A percentile compares a stretch with the other conserved stretches of the same genome.
These are phyloP conservation scores for Catharus ustulatus DNA, from an alignment of 2,797 vertebrate species.

Conservation along the genomic window DNA sequence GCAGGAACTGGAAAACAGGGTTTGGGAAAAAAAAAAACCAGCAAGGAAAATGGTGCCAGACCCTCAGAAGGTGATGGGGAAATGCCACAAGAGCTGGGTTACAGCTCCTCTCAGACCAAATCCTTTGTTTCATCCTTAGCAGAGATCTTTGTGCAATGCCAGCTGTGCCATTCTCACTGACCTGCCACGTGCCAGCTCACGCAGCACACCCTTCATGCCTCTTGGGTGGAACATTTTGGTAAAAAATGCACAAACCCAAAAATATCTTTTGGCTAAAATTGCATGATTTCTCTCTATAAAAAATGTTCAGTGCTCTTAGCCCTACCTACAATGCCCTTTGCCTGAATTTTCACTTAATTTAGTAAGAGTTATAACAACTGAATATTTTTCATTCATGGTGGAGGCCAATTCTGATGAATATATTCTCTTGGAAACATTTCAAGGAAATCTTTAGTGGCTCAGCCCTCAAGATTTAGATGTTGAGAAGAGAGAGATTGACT, in stretches of 20 bases:
- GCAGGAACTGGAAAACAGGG: neutral
- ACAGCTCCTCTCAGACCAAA: neutral
- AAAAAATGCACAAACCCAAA: neutral
- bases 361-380: neutral
- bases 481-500: neutral
- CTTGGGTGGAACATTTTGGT: neutral
- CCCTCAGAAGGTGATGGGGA: neutral
- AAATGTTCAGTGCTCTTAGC: rapidly evolving
- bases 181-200: rapidly evolving
- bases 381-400: too few relatives aligned
- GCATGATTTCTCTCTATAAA: neutral
- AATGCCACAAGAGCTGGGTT: neutral
- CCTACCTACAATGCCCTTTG: neutral
- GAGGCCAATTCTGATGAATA: neutral
- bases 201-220: neutral
- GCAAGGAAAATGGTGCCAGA: neutral
- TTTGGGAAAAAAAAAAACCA: neutral
- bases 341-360: neutral
- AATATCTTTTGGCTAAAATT: neutral
- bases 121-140: neutral
- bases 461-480: neutral
- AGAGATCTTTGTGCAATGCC: neutral
- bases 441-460: neutral
- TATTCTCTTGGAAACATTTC: neutral
- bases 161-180: neutral